Percentiles rank a stretch among this genome's conserved stretches.
These are phyloP conservation scores for Adelognathus sp. DNA, from an alignment of 2,888 invertebrate genomes.

Conservation along the genomic window DNA sequence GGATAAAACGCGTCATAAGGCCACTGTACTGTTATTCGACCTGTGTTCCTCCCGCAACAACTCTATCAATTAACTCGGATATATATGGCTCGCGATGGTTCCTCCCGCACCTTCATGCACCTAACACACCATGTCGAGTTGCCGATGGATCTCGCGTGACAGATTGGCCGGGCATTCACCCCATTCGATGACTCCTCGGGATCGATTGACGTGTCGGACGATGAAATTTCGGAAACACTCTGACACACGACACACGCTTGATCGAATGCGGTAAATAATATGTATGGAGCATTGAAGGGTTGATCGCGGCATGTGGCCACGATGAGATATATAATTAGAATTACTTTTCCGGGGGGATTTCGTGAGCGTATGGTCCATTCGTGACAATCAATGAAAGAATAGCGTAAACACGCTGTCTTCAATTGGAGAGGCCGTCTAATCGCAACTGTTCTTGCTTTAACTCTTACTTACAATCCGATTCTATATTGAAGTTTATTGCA, in stretches of 20 bases:
- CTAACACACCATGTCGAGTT: neutral
- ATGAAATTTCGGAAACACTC: slow-evolving; percentile 34
- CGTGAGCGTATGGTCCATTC: slow-evolving; percentile 18
- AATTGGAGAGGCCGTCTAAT: neutral
- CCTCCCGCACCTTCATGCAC: slow-evolving; percentile 27
- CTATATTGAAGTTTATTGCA: too few relatives aligned
- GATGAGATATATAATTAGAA: slow-evolving; percentile 26
- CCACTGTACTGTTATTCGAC: neutral
- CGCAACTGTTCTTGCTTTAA: neutral
- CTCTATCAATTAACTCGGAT: slow-evolving; percentile 47
- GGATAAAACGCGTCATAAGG: slow-evolving; percentile 36
- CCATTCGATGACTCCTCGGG: slow-evolving; percentile 24
- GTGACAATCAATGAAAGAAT: slow-evolving; percentile 24
- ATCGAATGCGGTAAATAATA: slow-evolving; percentile 43
- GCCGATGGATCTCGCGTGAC: slow-evolving; percentile 24
- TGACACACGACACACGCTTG: neutral
- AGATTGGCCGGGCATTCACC: slow-evolving; percentile 37
- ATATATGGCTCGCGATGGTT: slow-evolving; percentile 23
- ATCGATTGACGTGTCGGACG: slow-evolving; percentile 39
- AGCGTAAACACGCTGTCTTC: neutral
- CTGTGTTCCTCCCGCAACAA: neutral
- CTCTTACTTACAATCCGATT: neutral
- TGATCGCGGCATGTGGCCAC: slow-evolving; percentile 6
- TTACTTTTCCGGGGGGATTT: slow-evolving; percentile 8
- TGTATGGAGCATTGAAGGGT: slow-evolving; percentile 4